Base-by-base conservation (phyloP, 2,888 invertebrate genomes). In the Belgica antarctica region DNA sequence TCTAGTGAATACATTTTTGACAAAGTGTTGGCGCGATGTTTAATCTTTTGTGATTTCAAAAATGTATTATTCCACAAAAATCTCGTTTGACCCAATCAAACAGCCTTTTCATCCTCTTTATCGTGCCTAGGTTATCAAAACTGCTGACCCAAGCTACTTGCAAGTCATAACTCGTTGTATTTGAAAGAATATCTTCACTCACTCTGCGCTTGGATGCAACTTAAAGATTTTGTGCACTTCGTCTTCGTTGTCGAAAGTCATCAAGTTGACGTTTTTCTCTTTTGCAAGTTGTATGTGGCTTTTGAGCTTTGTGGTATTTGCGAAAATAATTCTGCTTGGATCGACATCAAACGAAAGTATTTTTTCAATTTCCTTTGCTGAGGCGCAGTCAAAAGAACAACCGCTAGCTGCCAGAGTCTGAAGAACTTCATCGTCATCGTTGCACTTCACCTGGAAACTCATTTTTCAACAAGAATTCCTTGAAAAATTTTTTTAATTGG, bases 331-430 rank as follows among this genome's bases (percentile, higher is more conserved):
- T 47, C 81, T 77, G 2, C 76, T 74, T 0, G 80, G 76, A n/a
- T 75, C 72, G 4, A 82, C 80, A 8, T 81, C 80, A 62, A 81
- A 73, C 25, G 76, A 76, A 36, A 82, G 72, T 10, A 83, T 76
- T 70, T 78, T 77, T 73, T 80, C 77, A 62, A 83, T 82, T 74
- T 83, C 83, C 73, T 46, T 10, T 19, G 15, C 12, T 74, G 82
- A 82, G 22, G 84, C 84, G 76, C 84, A 85, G 75, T 84, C 84
- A 77, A 85, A 84, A 34, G 82, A 81, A 59, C 79, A 76, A 36
- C 84, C 84, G 41, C 82, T 74, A 61, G 79, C 76, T 28, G 82
- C 81, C 61, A 84, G 76, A n/a, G 81, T 74, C 31, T 28, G 36
- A 10, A 71, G 46, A 27, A 72, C 47, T 22, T 57, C 65, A 69